Base-by-base conservation (phyloP, 2,797 vertebrate genomes). In the Scleropages formosus region DNA sequence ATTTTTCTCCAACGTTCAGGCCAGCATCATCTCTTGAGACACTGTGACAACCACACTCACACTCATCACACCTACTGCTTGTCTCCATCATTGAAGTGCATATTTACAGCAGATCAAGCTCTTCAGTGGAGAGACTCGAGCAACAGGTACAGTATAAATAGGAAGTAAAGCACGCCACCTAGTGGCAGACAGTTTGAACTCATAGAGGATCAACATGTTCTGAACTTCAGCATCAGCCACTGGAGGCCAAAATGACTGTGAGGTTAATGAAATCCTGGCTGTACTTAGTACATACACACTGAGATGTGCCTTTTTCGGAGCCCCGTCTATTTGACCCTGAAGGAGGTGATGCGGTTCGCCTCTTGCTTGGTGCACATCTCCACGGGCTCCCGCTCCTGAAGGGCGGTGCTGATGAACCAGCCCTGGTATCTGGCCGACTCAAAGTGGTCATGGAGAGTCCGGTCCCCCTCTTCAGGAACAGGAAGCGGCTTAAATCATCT, bases 351-450 rank as follows among this genome's bases (percentile, higher is more conserved):
- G 0, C 80, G 78, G 0, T 0, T 0, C 13, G 0, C 0, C 0
- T 58, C 0, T 6, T 73, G 49, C 9, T 1, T 12, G 1, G 10
- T 0, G 1, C 82, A 80, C 83, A 91, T 84, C 0, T 85, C 83
- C 80, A 91, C 74, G 0, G 75, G 66, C 18, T 76, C 49, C 3
- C 53, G 0, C 0, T 87, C 73, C 0, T 3, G 1, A 22, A 0
- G 1, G 0, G 72, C 80, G 0, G 88, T 89, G 78, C 87, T 87
- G 80, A 91, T 90, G 79, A 81, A 88, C 89, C 89, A 91, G 4
- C 83, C 79, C 0, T 0, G 49, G 49, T 47, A 87, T 66, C 24
- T 79, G 0, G 85, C 76, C 0, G 89, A 92, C 81, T 90, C 89
- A 0, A 90, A 92, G 31, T 82, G 68, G 10, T 78, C 8, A 11